Conservation (phyloP, 2,113 vertebrate species). For the Microtus richardsoni region DNA sequence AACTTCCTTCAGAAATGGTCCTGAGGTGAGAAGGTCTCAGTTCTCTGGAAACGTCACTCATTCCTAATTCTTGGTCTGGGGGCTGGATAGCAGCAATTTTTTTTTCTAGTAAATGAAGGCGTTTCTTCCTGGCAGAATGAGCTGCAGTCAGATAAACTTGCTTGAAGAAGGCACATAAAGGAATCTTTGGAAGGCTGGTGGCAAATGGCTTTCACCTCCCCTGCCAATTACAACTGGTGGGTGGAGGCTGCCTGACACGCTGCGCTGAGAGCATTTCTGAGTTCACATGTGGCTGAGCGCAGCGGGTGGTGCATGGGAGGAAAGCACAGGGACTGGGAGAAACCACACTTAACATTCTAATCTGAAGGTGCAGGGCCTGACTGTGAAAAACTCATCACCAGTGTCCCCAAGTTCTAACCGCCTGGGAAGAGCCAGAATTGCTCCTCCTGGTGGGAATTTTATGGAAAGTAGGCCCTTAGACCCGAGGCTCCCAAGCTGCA, state of each 20-base stretch:
- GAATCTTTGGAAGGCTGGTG: neutral
- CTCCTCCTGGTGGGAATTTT: constrained; percentile 30
- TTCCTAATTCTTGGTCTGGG: neutral
- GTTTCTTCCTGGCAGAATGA: constrained; percentile 19
- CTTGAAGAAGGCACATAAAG: constrained; percentile 2
- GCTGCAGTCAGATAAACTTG: neutral
- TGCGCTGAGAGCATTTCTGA: neutral
- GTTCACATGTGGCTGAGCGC: neutral
- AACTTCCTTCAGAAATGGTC: neutral
- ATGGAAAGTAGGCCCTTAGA: constrained; percentile 37
- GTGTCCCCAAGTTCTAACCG: neutral
- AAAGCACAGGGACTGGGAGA: neutral
- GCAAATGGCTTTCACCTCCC: neutral
- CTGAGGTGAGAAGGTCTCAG: neutral
- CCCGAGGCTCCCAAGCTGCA: neutral
- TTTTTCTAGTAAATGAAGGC: constrained; percentile 1
- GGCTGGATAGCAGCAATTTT: neutral
- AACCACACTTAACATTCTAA: neutral
- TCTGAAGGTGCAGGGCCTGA: neutral
- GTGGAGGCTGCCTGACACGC: neutral
- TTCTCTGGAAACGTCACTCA: constrained; percentile 27
- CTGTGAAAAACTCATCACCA: neutral
- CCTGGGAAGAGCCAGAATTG: neutral
- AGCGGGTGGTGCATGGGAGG: neutral
- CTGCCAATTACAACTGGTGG: neutral